Evolutionary conservation across 2,113 vertebrate species (phyloP).

Genomic region (Prunella himalayana): DNA sequence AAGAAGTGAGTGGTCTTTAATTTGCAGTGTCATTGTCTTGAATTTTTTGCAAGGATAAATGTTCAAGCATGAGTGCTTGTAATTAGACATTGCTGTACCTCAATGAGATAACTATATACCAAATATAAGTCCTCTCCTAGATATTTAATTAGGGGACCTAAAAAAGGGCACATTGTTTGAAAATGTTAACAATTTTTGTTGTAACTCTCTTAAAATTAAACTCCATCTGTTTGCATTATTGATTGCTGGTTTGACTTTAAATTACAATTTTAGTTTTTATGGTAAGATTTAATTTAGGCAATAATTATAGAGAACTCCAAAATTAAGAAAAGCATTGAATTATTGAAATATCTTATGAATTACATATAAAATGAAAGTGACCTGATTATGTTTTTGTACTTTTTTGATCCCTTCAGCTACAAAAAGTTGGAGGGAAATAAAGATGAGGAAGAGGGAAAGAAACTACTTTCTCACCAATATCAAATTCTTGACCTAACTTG

Average conservation of each 20-base stretch:
- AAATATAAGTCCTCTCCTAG: neutral
- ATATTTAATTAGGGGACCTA: neutral
- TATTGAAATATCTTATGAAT: constrained; percentile 28
- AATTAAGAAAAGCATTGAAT: constrained; percentile 26
- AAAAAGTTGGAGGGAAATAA: neutral
- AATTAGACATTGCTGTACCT: neutral
- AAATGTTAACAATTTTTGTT: neutral
- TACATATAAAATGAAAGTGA: constrained; percentile 20
- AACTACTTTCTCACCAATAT: neutral
- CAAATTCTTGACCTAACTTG: neutral
- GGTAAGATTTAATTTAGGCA: neutral
- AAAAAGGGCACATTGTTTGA: neutral
- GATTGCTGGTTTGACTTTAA: neutral
- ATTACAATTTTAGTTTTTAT: constrained; percentile 25
- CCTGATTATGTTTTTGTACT: constrained; percentile 14
- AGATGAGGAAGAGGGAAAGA: neutral
- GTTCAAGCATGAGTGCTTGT: neutral
- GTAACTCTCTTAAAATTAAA: neutral
- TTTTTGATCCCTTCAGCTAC: neutral
- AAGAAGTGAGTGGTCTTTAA: neutral
- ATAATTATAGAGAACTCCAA: neutral
- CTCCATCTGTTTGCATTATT: neutral
- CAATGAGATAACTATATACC: neutral
- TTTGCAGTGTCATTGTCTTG: neutral
- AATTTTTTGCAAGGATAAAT: neutral